Percentiles rank a stretch among this genome's conserved stretches.
These are phyloP conservation scores for Paracyclopina nana DNA, from an alignment of 1,140 invertebrate species.

Conservation along the genomic window DNA sequence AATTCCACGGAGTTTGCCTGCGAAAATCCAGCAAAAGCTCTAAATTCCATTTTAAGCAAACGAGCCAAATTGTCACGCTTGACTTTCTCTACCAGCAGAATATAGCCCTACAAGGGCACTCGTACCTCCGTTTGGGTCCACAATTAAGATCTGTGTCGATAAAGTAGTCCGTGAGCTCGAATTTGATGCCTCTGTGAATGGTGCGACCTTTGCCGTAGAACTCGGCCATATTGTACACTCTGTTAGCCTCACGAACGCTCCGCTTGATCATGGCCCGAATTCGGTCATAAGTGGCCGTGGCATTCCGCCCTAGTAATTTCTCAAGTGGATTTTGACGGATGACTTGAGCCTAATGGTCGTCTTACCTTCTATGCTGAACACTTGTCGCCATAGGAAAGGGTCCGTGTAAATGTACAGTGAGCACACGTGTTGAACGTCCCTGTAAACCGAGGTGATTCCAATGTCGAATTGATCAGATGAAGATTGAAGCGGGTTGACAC, in stretches of 20 bases:
- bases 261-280: background rate
- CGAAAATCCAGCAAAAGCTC: too few species aligned
- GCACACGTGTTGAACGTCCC: conserved; percentile 6
- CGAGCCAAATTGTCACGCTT: too few species aligned
- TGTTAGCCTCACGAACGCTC: background rate
- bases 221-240: background rate
- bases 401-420: background rate
- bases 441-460: too few species aligned
- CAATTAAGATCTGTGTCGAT: too few species aligned
- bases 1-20: too few species aligned
- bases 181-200: background rate
- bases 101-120: too few species aligned
- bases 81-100: too few species aligned
- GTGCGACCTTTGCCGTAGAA: conserved; percentile 1
- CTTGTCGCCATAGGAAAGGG: background rate
- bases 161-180: background rate
- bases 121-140: too few species aligned
- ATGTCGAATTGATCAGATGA: too few species aligned
- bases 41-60: too few species aligned
- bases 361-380: background rate
- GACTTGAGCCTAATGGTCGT: background rate
- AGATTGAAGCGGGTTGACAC: too few species aligned
- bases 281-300: background rate
- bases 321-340: background rate
- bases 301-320: background rate